Conservation (phyloP, 2,113 vertebrate species). For the Cyphomyrus discorhynchus region DNA sequence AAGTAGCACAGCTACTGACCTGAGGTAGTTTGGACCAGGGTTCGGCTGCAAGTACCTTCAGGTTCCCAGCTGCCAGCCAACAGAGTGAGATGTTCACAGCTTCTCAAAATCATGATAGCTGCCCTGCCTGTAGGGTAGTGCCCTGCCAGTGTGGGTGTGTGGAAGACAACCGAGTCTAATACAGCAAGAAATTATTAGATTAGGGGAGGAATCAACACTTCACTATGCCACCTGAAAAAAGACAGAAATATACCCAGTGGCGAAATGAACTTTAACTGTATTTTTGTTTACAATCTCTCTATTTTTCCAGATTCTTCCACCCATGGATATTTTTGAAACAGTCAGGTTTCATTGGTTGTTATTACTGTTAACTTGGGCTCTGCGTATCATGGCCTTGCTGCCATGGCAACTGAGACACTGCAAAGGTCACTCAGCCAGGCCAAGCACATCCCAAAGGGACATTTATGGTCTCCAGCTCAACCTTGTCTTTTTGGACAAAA, state of each 20-base stretch:
- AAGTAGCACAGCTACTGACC: background rate
- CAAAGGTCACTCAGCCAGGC: background rate
- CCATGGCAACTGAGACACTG: constrained; percentile 4
- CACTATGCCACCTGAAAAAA: background rate
- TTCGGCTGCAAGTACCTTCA: background rate
- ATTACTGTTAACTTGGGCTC: background rate
- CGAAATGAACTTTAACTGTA: background rate
- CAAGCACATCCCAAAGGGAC: background rate
- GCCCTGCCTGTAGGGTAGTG: background rate
- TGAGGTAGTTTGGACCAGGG: background rate
- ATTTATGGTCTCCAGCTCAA: background rate
- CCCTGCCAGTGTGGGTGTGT: background rate
- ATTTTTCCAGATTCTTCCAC: background rate
- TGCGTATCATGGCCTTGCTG: constrained; percentile 5
- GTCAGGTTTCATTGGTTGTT: background rate
- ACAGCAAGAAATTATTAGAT: background rate
- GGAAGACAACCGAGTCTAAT: background rate
- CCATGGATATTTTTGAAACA: background rate
- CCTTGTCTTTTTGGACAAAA: background rate
- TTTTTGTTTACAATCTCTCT: background rate
- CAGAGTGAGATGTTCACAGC: background rate
- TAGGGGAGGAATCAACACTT: background rate
- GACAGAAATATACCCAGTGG: background rate
- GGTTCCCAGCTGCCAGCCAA: background rate
- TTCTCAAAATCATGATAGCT: background rate